phyloP scores from a whole-genome alignment of 2,888 invertebrate genomes.

The Hypsopygia costalis region DNA sequence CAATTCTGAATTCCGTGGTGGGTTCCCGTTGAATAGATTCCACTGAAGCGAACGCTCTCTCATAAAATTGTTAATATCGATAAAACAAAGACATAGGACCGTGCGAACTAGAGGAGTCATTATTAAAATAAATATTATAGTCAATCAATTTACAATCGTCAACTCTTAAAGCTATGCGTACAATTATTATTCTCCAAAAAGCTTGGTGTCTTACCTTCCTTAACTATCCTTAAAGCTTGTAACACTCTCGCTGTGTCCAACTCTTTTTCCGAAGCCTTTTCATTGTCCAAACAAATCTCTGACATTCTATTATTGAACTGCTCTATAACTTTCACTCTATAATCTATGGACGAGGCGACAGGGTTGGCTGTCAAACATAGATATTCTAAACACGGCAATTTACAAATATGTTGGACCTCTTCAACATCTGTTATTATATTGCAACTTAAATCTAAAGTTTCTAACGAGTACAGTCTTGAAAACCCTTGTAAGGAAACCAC shows the following conservation, averaged over 20 bases:
- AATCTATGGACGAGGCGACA: constrained; percentile 92
- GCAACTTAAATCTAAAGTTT: constrained; percentile 91
- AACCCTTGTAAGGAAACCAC: constrained; percentile 87
- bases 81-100: no score
- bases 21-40: no score
- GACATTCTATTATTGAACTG: constrained; percentile 91
- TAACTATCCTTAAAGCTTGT: constrained; percentile 91
- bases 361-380: constrained; percentile 94
- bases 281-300: constrained; percentile 93
- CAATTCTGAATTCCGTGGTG: no score
- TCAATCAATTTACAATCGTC: constrained; percentile 35
- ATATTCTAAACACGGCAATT: constrained; percentile 92
- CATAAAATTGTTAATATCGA: no score
- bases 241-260: constrained; percentile 95
- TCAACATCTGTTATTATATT: constrained; percentile 90
- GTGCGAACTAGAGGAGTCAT: neutral
- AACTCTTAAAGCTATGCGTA: constrained; percentile 69
- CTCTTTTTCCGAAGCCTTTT: constrained; percentile 92
- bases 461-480: constrained; percentile 91
- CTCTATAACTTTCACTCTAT: constrained; percentile 93
- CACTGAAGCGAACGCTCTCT: no score
- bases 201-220: constrained; percentile 83
- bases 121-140: neutral
- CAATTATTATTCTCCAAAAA: constrained; percentile 74
- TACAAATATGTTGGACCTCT: constrained; percentile 89